Conservation (phyloP, 2,113 vertebrate genomes). For the Canis aureus region DNA sequence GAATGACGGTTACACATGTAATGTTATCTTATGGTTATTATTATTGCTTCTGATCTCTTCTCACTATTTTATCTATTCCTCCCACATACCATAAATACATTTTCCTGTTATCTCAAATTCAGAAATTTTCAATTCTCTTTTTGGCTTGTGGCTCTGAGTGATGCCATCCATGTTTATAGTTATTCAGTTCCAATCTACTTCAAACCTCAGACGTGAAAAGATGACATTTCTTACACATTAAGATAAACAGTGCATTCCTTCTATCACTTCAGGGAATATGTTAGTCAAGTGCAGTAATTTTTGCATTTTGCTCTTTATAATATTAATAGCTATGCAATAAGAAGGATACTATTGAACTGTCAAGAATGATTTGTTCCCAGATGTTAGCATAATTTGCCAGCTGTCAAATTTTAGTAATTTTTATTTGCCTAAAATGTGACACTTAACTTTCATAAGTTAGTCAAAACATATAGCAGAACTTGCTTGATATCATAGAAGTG, state of each 20-base stretch:
- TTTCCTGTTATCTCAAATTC: not conserved
- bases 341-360: conserved; percentile 86
- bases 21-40: not conserved
- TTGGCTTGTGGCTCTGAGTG: not conserved
- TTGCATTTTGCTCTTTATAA: conserved; percentile 84
- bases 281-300: conserved; percentile 79
- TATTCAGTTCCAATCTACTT: conserved; percentile 78
- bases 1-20: not conserved
- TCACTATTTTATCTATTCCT: not conserved
- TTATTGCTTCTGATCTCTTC: not conserved
- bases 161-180: conserved; percentile 64
- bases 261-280: conserved; percentile 67
- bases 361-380: conserved; percentile 89
- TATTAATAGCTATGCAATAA: conserved; percentile 88
- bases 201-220: conserved; percentile 63
- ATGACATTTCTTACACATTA: conserved; percentile 81
- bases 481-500: conserved; percentile 76
- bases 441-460: conserved; percentile 85
- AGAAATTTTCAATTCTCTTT: conserved; percentile 35
- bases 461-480: conserved; percentile 86
- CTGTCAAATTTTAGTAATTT: conserved; percentile 90
- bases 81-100: not conserved
- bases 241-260: conserved; percentile 78
- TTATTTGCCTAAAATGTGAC: conserved; percentile 87
- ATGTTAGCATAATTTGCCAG: conserved; percentile 89